Evolutionary conservation across 2,797 vertebrate genomes (phyloP).

Genomic region (Catamblyrhynchus diadema): DNA sequence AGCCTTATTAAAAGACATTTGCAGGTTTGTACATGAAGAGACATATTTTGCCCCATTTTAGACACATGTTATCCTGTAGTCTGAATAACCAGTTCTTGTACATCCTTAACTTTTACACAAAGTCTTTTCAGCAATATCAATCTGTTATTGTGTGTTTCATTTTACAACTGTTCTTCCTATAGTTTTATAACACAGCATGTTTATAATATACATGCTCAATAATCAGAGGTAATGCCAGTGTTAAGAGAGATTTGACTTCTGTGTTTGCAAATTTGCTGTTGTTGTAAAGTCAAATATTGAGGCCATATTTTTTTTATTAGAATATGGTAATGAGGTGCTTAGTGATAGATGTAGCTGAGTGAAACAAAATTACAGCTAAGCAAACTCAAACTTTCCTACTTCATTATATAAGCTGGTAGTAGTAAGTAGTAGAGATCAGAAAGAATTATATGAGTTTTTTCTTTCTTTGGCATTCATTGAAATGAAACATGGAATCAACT

Average conservation of each 20-base stretch:
- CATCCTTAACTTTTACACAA: not conserved
- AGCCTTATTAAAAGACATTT: not conserved
- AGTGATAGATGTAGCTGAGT: not conserved
- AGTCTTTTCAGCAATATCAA: not conserved
- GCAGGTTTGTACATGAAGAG: not conserved
- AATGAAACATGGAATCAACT: not conserved
- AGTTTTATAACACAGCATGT: not conserved
- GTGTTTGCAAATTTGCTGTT: not conserved
- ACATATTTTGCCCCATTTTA: not conserved
- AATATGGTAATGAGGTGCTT: not conserved
- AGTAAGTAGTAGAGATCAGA: not conserved
- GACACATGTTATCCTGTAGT: not conserved
- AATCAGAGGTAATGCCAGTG: not conserved
- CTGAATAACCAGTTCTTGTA: not conserved
- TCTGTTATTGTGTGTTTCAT: not conserved
- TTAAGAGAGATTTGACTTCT: not conserved
- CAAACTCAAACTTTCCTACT: not conserved
- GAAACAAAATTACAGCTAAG: not conserved
- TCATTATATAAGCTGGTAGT: not conserved
- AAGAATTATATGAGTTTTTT: not conserved
- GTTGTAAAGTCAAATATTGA: not conserved
- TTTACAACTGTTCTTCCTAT: not conserved
- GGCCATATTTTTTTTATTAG: not conserved
- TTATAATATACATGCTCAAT: not conserved
- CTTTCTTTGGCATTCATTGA: not conserved